Conservation (phyloP, 1,140 invertebrate species). For the Musca vetustissima region DNA sequence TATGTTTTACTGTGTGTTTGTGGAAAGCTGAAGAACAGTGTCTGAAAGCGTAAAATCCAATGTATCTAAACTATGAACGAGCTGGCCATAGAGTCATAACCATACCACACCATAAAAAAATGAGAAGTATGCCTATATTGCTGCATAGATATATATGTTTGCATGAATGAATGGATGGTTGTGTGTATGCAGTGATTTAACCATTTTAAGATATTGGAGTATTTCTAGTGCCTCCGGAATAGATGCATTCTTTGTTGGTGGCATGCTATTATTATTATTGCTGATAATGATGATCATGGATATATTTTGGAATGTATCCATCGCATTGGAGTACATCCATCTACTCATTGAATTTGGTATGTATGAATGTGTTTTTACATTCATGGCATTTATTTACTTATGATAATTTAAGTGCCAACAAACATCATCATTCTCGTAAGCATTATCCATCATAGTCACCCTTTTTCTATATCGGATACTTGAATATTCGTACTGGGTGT, state of each 20-base stretch:
- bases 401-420: conserved; percentile 20
- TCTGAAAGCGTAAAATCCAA: conserved; percentile 16
- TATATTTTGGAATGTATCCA: too few species aligned
- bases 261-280: not conserved
- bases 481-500: not conserved
- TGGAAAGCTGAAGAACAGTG: not conserved
- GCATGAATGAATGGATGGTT: too few species aligned
- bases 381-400: not conserved
- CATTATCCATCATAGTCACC: not conserved
- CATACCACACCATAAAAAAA: too few species aligned
- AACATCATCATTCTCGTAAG: not conserved
- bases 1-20: too few species aligned
- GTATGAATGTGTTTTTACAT: too few species aligned
- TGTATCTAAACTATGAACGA: not conserved
- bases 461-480: not conserved
- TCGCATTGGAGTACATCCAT: too few species aligned
- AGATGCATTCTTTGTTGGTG: conserved; percentile 1
- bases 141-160: too few species aligned
- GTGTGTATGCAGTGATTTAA: too few species aligned
- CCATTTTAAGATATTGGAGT: not conserved
- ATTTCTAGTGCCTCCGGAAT: not conserved
- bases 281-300: too few species aligned
- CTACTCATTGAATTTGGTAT: too few species aligned
- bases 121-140: too few species aligned
- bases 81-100: too few species aligned